Percentiles rank a stretch among this genome's conserved stretches.
phyloP scores from a whole-genome alignment of 2,113 vertebrate species.

The Raja brachyura region DNA sequence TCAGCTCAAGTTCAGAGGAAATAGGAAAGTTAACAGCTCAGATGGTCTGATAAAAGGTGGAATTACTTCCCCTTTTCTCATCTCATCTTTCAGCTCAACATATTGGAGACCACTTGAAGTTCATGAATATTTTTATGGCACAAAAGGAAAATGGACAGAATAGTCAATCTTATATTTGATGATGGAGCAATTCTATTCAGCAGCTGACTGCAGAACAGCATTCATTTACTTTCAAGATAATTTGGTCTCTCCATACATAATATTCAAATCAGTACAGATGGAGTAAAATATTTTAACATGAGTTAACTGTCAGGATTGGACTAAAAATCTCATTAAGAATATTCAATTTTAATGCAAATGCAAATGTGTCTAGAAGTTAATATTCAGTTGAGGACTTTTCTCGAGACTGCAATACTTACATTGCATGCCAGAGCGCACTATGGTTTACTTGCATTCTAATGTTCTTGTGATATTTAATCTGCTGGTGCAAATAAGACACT shows the following conservation, averaged over 20 bases:
- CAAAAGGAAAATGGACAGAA: neutral
- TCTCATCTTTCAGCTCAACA: neutral
- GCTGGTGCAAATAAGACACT: neutral
- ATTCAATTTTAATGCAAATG: neutral
- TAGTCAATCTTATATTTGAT: neutral
- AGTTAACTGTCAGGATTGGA: neutral
- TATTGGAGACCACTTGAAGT: neutral
- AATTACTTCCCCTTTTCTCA: neutral
- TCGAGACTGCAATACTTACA: neutral
- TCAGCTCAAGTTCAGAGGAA: neutral
- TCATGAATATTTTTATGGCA: neutral
- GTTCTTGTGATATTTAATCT: neutral
- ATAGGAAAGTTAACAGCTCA: neutral
- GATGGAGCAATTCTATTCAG: neutral
- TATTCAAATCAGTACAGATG: neutral
- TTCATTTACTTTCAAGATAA: neutral
- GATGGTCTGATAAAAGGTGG: neutral
- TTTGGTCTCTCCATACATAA: neutral
- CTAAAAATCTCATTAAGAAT: neutral
- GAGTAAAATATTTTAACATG: neutral
- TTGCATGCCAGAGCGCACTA: neutral
- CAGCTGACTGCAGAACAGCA: neutral
- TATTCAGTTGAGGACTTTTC: neutral
- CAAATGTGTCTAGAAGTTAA: neutral
- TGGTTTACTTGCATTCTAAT: neutral